phyloP scores from a whole-genome alignment of 1,140 invertebrate species.

The Cydia fagiglandana region DNA sequence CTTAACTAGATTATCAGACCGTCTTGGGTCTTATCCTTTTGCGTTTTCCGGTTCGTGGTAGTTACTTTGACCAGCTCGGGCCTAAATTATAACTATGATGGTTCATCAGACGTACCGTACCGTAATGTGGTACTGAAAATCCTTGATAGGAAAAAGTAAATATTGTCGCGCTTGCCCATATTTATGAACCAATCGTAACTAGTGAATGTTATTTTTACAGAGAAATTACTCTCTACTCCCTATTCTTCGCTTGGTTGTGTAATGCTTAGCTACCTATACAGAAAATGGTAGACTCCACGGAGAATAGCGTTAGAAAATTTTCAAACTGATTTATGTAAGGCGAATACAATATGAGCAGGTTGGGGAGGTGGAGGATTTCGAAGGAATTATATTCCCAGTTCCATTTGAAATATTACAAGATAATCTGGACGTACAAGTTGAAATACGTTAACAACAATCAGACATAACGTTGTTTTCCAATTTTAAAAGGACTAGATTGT shows the following conservation, averaged over 20 bases:
- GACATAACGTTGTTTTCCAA: no score
- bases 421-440: neutral
- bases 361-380: neutral
- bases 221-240: neutral
- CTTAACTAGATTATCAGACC: no score
- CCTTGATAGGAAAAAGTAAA: no score
- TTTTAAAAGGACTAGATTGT: no score
- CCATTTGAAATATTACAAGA: constrained; percentile 10
- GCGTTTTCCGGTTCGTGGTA: no score
- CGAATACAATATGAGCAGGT: constrained; percentile 9
- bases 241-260: neutral
- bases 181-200: no score
- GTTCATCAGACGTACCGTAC: no score
- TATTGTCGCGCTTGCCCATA: no score
- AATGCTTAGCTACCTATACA: neutral
- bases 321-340: constrained; percentile 1
- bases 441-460: neutral
- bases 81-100: no score
- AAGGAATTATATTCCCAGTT: neutral
- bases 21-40: no score
- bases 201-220: neutral
- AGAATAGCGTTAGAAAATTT: neutral
- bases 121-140: no score
- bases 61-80: no score
- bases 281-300: neutral